These are phyloP conservation scores for Eristalis arbustorum DNA, from an alignment of 2,888 invertebrate species.

Conservation along the genomic window DNA sequence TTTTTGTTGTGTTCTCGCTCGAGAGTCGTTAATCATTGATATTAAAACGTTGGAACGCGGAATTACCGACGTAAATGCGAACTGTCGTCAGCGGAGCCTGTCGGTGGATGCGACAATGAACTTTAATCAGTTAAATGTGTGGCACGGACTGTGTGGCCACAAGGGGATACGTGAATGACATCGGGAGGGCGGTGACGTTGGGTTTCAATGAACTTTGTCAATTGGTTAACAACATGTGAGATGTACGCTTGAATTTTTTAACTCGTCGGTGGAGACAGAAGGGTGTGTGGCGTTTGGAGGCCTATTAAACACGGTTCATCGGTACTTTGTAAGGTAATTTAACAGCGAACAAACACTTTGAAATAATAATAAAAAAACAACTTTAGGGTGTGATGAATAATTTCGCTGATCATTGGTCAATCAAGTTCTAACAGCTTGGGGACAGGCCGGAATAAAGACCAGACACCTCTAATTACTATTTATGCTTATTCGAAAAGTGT, in stretches of 20 bases:
- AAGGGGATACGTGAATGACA: not conserved
- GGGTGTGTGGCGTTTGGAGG: not conserved
- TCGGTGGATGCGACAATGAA: not conserved
- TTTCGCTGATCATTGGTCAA: no score
- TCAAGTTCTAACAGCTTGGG: no score
- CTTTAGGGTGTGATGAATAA: no score
- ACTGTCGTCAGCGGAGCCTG: not conserved
- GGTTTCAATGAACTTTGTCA: not conserved
- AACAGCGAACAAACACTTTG: not conserved
- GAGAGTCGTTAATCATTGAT: constrained; percentile 33
- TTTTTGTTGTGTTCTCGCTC: constrained; percentile 5
- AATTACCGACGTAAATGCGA: not conserved
- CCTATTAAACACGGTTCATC: not conserved
- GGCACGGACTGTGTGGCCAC: not conserved
- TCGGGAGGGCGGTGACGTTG: not conserved
- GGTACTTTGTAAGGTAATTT: not conserved
- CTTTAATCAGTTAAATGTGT: not conserved
- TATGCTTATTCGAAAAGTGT: no score
- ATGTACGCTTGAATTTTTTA: not conserved
- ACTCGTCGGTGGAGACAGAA: not conserved
- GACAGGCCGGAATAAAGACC: no score
- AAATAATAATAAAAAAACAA: not conserved
- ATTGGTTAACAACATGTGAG: not conserved
- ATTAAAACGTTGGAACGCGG: not conserved
- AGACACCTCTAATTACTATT: no score